Conservation (phyloP, 2,888 invertebrate species). For the Tipula unca region DNA sequence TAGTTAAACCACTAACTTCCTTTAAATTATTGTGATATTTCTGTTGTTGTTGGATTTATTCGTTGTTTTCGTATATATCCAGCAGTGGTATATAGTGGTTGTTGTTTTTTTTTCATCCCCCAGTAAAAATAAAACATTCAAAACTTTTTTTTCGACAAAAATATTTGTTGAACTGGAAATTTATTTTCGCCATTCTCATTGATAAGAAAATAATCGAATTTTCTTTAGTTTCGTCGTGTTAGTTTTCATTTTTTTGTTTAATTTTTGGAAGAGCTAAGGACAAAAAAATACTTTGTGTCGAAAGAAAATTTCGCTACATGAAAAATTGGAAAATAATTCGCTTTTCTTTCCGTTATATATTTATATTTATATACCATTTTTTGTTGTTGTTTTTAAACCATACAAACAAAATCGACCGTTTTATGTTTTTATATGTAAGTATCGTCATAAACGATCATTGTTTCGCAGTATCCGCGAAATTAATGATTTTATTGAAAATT, state of each 20-base stretch:
- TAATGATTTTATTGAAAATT: no score
- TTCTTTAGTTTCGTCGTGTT: neutral
- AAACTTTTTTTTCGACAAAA: neutral
- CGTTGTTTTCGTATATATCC: neutral
- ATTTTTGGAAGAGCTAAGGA: neutral
- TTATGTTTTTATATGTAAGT: neutral
- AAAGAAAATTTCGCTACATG: neutral
- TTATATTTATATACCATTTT: neutral
- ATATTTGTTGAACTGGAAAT: neutral
- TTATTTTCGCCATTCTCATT: neutral
- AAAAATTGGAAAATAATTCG: neutral
- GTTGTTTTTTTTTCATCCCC: neutral
- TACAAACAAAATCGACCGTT: neutral
- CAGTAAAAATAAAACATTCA: neutral
- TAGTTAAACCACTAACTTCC: conserved; percentile 14
- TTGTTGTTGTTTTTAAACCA: neutral
- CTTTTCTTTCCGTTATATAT: neutral
- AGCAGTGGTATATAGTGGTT: neutral
- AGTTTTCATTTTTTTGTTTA: no score
- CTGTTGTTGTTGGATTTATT: neutral
- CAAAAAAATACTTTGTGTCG: neutral
- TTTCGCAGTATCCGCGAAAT: no score
- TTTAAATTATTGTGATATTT: neutral
- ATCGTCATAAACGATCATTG: no score
- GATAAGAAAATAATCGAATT: conserved; percentile 14